Percentiles rank a stretch among this genome's conserved stretches.
Conservation (phyloP, 1,140 invertebrate genomes). For the Drosophila miranda region DNA sequence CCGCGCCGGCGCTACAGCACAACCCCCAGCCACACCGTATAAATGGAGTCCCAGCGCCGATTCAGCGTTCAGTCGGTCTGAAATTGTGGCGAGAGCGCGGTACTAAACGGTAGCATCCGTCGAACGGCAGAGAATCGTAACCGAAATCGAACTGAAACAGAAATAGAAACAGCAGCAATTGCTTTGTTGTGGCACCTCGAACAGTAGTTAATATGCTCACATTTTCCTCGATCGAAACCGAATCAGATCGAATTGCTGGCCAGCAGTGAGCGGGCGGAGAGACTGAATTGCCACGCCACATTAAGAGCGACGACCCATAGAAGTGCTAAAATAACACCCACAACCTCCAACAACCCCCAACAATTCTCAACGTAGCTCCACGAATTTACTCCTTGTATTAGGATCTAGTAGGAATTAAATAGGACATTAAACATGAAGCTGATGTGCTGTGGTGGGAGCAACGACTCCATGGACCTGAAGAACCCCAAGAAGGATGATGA, state of each 20-base stretch:
- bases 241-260: constrained; percentile 17
- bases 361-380: background rate
- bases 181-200: too few relatives aligned
- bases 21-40: constrained; percentile 34
- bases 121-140: constrained; percentile 13
- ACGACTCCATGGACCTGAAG: constrained; percentile 41
- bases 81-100: constrained; percentile 46
- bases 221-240: constrained; percentile 31
- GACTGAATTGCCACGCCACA: constrained; percentile 49
- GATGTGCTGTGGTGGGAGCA: constrained; percentile 32
- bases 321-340: constrained; percentile 17
- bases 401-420: background rate
- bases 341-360: background rate
- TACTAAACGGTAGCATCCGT: too few relatives aligned
- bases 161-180: constrained; percentile 12
- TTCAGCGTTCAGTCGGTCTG: constrained; percentile 69
- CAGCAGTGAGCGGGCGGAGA: constrained; percentile 7
- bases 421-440: constrained; percentile 32
- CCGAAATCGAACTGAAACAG: constrained; percentile 24
- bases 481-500: constrained; percentile 36
- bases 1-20: too few relatives aligned
- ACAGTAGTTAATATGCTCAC: constrained; percentile 56
- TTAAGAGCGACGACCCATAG: constrained; percentile 39
- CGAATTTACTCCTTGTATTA: background rate
- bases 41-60: constrained; percentile 65